A percentile compares a stretch with the other conserved stretches of the same genome.
These are phyloP conservation scores for Turritopsis dohrnii DNA, from an alignment of 30 jellyfish, hydroid and myxozoan species.

Conservation along the genomic window DNA sequence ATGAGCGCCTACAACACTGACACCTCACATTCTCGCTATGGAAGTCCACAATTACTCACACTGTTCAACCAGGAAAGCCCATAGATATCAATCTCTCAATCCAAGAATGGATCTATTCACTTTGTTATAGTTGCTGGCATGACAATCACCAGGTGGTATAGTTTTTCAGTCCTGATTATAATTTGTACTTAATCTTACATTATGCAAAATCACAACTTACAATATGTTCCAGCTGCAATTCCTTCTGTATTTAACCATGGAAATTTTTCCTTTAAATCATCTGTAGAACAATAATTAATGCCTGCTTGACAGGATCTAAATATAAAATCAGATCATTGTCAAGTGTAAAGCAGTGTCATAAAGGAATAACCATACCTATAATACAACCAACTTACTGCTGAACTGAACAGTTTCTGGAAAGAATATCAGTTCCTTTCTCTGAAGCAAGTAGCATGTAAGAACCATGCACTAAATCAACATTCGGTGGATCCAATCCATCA, in stretches of 20 bases:
- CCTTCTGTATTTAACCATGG: slow-evolving; percentile 82
- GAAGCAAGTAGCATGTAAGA: slow-evolving; percentile 81
- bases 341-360: background rate
- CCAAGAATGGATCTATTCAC: no score
- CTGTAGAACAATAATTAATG: slow-evolving; percentile 28
- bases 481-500: slow-evolving; percentile 66
- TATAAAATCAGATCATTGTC: background rate
- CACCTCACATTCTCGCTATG: no score
- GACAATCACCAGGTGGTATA: background rate
- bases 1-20: no score
- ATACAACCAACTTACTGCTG: slow-evolving; percentile 48
- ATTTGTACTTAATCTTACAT: background rate
- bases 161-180: background rate
- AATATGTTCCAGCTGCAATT: slow-evolving; percentile 61
- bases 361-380: background rate
- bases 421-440: slow-evolving; percentile 40
- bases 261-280: slow-evolving; percentile 32
- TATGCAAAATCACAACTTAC: slow-evolving; percentile 34
- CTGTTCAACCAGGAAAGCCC: no score
- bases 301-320: slow-evolving; percentile 71
- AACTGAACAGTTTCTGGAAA: slow-evolving; percentile 46
- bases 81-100: no score
- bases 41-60: no score
- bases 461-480: slow-evolving; percentile 50
- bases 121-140: background rate